Conservation (phyloP, 2,113 vertebrate species). For the Parus major region DNA sequence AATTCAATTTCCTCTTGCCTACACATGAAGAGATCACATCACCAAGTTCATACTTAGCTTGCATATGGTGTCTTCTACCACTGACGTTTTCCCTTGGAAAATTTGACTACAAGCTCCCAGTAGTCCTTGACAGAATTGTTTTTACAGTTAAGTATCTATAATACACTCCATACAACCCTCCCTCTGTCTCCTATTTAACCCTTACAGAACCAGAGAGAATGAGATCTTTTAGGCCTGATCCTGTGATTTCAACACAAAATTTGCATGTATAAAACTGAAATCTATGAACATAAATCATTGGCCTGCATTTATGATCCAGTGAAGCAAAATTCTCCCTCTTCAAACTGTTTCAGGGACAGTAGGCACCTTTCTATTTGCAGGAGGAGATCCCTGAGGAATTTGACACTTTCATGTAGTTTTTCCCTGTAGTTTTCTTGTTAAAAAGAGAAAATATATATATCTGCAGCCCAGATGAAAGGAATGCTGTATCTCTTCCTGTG, state of each 20-base stretch:
- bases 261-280: not conserved
- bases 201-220: not conserved
- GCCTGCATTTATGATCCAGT: not conserved
- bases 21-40: not conserved
- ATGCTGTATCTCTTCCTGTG: not conserved
- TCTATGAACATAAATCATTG: not conserved
- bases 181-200: not conserved
- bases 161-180: not conserved
- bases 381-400: not conserved
- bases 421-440: not conserved
- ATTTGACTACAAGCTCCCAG: not conserved
- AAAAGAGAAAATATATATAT: not conserved
- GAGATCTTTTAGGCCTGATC: not conserved
- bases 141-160: not conserved
- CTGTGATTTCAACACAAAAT: not conserved
- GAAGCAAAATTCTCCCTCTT: not conserved
- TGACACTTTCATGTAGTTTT: not conserved
- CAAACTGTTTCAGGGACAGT: not conserved
- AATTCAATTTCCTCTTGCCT: not conserved
- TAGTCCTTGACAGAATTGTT: not conserved
- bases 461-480: not conserved
- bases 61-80: not conserved
- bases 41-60: not conserved
- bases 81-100: not conserved
- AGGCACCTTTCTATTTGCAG: not conserved